These are phyloP conservation scores for Taxidea taxus DNA, from an alignment of 2,113 vertebrate genomes.

Conservation along the genomic window DNA sequence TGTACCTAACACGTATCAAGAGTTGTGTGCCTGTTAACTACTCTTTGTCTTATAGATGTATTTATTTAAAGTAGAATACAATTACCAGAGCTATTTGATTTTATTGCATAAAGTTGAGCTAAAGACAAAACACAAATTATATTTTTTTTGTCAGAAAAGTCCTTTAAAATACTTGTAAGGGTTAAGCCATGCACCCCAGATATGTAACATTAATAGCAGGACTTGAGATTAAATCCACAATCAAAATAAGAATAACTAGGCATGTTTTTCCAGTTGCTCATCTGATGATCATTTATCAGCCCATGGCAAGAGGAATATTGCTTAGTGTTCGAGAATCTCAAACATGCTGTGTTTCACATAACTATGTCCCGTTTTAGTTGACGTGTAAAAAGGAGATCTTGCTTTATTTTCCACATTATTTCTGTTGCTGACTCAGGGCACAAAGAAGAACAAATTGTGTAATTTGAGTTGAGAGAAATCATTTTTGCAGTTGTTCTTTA, in stretches of 20 bases:
- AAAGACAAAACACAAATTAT: not conserved
- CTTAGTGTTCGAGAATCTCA: not conserved
- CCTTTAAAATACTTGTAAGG: not conserved
- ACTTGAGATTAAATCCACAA: not conserved
- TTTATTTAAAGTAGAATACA: not conserved
- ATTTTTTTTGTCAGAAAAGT: not conserved
- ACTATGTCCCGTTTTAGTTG: conserved; percentile 34
- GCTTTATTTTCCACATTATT: conserved; percentile 72
- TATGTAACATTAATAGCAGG: not conserved
- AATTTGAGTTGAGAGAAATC: conserved; percentile 78
- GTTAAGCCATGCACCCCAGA: not conserved
- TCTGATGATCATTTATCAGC: not conserved
- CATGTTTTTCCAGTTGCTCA: not conserved
- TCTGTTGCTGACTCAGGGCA: conserved; percentile 76
- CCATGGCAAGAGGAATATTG: not conserved
- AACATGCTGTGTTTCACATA: conserved; percentile 14
- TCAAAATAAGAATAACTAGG: not conserved
- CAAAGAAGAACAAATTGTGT: conserved; percentile 78
- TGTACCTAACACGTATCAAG: not conserved
- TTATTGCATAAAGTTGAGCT: not conserved
- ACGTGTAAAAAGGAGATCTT: conserved; percentile 5
- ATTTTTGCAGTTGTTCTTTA: conserved; percentile 79
- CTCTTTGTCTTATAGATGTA: not conserved
- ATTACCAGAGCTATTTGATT: not conserved
- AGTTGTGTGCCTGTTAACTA: not conserved